phyloP scores from a whole-genome alignment of 2,797 vertebrate genomes.

The Pseudochromis fuscus region DNA sequence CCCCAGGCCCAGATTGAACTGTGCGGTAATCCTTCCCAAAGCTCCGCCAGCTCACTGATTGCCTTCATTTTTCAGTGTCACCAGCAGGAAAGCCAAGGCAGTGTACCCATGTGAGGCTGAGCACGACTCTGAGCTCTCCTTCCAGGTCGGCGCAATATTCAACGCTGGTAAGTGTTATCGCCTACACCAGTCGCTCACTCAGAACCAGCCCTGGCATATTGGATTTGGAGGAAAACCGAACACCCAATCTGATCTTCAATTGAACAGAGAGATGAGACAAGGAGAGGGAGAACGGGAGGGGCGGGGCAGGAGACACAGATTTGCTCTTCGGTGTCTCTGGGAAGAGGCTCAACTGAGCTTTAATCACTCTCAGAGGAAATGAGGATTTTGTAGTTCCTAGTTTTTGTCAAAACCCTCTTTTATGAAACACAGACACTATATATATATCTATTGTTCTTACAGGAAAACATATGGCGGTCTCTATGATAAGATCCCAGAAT shows the following conservation, averaged over 20 bases:
- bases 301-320: conserved; percentile 48
- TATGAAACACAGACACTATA: conserved; percentile 30
- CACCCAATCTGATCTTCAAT: conserved; percentile 84
- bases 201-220: conserved; percentile 81
- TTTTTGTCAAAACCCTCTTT: conserved; percentile 47
- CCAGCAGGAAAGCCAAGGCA: conserved; percentile 92
- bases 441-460: conserved; percentile 34
- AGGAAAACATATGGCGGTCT: conserved; percentile 14
- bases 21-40: conserved; percentile 80
- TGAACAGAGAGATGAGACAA: conserved; percentile 70
- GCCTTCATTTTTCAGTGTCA: conserved; percentile 87
- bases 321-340: conserved; percentile 73
- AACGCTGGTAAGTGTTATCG: conserved; percentile 93
- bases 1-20: conserved; percentile 78
- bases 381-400: conserved; percentile 62
- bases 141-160: conserved; percentile 97
- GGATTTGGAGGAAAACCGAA: conserved; percentile 80
- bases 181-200: conserved; percentile 80
- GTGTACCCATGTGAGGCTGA: conserved; percentile 97
- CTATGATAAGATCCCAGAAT: conserved; percentile 33
- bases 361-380: conserved; percentile 81
- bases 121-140: conserved; percentile 97
- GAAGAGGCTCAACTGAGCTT: conserved; percentile 72
- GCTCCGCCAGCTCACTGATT: conserved; percentile 83
- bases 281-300: conserved; percentile 42